A percentile compares a stretch with the other conserved stretches of the same genome.
phyloP scores from a whole-genome alignment of 2,113 vertebrate species.

The Ptyas mucosa region DNA sequence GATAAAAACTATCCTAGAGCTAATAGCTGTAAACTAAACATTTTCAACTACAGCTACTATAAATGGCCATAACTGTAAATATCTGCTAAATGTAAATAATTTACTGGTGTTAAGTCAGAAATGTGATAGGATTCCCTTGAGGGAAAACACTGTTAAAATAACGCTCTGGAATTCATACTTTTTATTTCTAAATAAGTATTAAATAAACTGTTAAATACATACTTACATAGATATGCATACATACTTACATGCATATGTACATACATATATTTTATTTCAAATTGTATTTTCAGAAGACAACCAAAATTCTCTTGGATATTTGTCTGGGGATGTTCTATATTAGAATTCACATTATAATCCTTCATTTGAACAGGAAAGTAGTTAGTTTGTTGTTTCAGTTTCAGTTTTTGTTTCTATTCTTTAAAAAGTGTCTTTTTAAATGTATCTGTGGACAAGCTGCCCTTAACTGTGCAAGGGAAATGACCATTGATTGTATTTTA shows the following conservation, averaged over 20 bases:
- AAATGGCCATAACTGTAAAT: not conserved
- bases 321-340: not conserved
- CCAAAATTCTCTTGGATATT: not conserved
- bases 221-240: not conserved
- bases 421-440: not conserved
- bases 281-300: not conserved
- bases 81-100: not conserved
- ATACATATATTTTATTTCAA: not conserved
- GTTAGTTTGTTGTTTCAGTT: not conserved
- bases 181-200: not conserved
- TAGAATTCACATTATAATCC: not conserved
- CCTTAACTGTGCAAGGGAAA: not conserved
- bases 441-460: not conserved
- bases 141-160: not conserved
- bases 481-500: not conserved
- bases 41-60: not conserved
- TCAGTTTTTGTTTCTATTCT: not conserved
- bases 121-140: not conserved
- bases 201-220: not conserved
- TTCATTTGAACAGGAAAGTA: not conserved
- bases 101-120: not conserved
- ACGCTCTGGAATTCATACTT: not conserved
- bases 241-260: not conserved
- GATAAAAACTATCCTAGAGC: not conserved
- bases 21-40: not conserved